Percentiles rank a stretch among this genome's conserved stretches.
These are phyloP conservation scores for Homalodisca vitripennis DNA, from an alignment of 1,140 invertebrate species.

Conservation along the genomic window DNA sequence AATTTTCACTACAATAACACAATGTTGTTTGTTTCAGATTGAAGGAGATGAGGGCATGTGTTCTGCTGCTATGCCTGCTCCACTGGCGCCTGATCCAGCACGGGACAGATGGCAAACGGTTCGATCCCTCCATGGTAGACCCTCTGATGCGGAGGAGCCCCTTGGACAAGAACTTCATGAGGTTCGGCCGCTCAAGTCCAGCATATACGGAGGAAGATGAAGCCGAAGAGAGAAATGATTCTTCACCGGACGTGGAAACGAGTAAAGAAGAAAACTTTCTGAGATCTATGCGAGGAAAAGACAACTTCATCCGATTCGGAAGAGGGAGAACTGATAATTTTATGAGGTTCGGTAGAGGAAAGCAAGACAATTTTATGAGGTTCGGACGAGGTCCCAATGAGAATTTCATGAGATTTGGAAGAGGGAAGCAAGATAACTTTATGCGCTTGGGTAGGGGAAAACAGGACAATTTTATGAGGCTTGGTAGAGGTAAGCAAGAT, in stretches of 20 bases:
- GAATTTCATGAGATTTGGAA: constrained; percentile 18
- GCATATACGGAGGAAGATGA: constrained; percentile 49
- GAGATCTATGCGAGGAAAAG: constrained; percentile 19
- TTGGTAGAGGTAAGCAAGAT: constrained; percentile 29
- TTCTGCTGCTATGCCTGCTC: not conserved
- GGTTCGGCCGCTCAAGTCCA: constrained; percentile 40
- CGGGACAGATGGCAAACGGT: constrained; percentile 31
- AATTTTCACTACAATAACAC: too few relatives aligned
- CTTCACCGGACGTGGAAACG: not conserved
- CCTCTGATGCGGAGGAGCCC: constrained; percentile 40
- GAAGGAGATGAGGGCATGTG: not conserved
- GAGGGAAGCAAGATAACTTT: not conserved
- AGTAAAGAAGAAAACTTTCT: constrained; percentile 1
- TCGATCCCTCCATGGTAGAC: constrained; percentile 33
- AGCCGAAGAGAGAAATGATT: constrained; percentile 59
- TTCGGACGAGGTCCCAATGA: constrained; percentile 30
- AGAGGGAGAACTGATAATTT: constrained; percentile 41
- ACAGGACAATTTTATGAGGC: constrained; percentile 28
- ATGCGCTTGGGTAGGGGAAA: constrained; percentile 11
- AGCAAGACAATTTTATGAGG: constrained; percentile 35
- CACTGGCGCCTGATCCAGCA: not conserved
- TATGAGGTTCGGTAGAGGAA: constrained; percentile 44
- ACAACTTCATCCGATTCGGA: constrained; percentile 40
- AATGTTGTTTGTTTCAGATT: not conserved
- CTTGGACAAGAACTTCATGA: constrained; percentile 44